A percentile compares a stretch with the other conserved stretches of the same genome.
Conservation (phyloP, 2,797 vertebrate genomes). For the Sebastiscus tertius region DNA sequence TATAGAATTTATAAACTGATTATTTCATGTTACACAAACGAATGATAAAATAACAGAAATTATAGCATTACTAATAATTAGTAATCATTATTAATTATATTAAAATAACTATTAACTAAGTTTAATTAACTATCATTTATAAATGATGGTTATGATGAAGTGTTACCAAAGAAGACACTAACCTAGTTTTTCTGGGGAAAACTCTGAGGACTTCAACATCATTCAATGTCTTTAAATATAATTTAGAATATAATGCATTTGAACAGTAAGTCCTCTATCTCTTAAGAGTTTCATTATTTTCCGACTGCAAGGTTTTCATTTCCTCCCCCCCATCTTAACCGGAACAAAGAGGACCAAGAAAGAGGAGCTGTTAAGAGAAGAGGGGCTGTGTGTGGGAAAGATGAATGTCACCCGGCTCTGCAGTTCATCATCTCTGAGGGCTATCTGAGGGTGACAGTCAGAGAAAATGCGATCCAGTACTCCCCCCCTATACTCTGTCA, state of each 20-base stretch:
- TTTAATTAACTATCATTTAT: too few species aligned
- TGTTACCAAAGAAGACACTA: background rate
- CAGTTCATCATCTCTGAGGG: slow-evolving; percentile 82
- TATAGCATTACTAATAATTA: too few species aligned
- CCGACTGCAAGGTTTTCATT: slow-evolving; percentile 17
- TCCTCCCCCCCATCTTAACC: background rate
- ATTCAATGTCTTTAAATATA: background rate
- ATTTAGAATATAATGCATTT: background rate
- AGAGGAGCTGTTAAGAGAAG: slow-evolving; percentile 39
- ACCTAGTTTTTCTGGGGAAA: background rate
- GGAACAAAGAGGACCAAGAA: slow-evolving; percentile 17
- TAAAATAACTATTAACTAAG: too few species aligned
- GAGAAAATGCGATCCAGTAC: slow-evolving; percentile 66
- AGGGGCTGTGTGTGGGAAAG: slow-evolving; percentile 66
- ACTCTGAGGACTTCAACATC: background rate
- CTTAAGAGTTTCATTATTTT: slow-evolving; percentile 9
- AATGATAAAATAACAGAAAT: too few species aligned
- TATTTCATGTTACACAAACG: too few species aligned
- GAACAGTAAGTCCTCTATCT: background rate
- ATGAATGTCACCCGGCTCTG: slow-evolving; percentile 76
- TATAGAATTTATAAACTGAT: too few species aligned
- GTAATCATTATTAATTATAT: too few species aligned
- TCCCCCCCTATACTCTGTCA: slow-evolving; percentile 60
- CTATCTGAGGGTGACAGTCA: slow-evolving; percentile 68
- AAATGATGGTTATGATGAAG: too few species aligned